A percentile compares a stretch with the other conserved stretches of the same genome.
phyloP scores from a whole-genome alignment of 2,113 vertebrate species.

The Ascaphus truei region DNA sequence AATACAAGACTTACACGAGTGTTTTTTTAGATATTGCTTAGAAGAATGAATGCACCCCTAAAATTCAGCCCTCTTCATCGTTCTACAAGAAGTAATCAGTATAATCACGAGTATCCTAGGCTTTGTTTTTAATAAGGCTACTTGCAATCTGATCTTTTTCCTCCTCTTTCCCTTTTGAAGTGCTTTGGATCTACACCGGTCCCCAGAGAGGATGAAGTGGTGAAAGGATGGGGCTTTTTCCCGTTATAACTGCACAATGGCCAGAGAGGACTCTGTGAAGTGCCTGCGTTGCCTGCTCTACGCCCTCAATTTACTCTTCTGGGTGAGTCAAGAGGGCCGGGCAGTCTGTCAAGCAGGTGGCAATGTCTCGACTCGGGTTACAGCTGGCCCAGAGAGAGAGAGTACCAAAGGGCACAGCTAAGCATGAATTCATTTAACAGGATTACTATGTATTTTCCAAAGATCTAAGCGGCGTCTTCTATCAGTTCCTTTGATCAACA shows the following conservation, averaged over 20 bases:
- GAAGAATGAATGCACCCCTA: not conserved
- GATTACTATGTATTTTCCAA: constrained; percentile 15
- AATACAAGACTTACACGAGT: no score
- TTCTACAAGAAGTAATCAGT: not conserved
- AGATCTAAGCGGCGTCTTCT: constrained; percentile 14
- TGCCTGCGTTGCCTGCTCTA: constrained; percentile 90
- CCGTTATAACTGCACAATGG: constrained; percentile 72
- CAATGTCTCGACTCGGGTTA: constrained; percentile 20
- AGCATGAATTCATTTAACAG: constrained; percentile 36
- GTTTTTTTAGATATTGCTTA: no score
- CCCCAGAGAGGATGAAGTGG: constrained; percentile 55
- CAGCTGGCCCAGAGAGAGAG: constrained; percentile 3
- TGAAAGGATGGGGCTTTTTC: constrained; percentile 69
- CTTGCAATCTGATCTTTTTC: not conserved
- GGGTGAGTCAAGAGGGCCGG: constrained; percentile 75
- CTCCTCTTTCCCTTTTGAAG: constrained; percentile 37
- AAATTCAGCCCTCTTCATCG: not conserved
- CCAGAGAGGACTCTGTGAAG: constrained; percentile 93
- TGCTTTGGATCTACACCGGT: constrained; percentile 17
- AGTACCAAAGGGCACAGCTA: constrained; percentile 31
- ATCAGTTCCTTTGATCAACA: constrained; percentile 40
- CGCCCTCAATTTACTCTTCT: constrained; percentile 91
- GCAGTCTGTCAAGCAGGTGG: constrained; percentile 51
- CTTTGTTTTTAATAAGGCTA: not conserved
- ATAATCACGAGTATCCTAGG: not conserved